Conservation (phyloP, 2,113 vertebrate genomes). For the Triplophysa rosa region DNA sequence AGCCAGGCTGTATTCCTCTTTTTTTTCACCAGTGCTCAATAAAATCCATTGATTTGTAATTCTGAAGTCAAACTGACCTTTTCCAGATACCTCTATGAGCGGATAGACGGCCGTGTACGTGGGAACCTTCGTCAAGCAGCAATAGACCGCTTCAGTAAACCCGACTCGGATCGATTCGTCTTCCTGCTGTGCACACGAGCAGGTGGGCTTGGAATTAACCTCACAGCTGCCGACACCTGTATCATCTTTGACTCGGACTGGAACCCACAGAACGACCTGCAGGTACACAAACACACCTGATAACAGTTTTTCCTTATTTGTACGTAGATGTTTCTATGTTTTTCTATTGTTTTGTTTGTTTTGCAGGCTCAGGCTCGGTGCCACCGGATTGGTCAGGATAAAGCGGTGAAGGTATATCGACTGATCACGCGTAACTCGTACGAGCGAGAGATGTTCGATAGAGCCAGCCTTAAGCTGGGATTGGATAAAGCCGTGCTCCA, state of each 20-base stretch:
- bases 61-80: neutral
- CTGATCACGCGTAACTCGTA: conserved; percentile 97
- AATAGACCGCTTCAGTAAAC: conserved; percentile 97
- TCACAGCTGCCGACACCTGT: conserved; percentile 97
- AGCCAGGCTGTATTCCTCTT: neutral
- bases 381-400: conserved; percentile 97
- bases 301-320: neutral
- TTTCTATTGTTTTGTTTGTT: neutral
- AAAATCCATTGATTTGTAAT: neutral
- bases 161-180: conserved; percentile 95
- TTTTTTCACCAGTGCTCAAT: neutral
- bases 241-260: conserved; percentile 99
- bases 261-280: conserved; percentile 98
- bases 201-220: conserved; percentile 94
- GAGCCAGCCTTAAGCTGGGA: conserved; percentile 94
- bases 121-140: conserved; percentile 95
- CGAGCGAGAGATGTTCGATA: conserved; percentile 97
- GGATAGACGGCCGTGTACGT: conserved; percentile 94
- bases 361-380: conserved; percentile 94
- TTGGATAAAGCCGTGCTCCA: conserved; percentile 97
- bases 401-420: conserved; percentile 97
- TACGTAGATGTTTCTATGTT: neutral
- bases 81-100: conserved; percentile 91
- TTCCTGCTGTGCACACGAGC: conserved; percentile 96
- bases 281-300: conserved; percentile 72